Evolutionary conservation across 2,888 invertebrate genomes (phyloP), one percentile per base, ranked within the genome.

Genomic region (Athalia circularis): DNA sequence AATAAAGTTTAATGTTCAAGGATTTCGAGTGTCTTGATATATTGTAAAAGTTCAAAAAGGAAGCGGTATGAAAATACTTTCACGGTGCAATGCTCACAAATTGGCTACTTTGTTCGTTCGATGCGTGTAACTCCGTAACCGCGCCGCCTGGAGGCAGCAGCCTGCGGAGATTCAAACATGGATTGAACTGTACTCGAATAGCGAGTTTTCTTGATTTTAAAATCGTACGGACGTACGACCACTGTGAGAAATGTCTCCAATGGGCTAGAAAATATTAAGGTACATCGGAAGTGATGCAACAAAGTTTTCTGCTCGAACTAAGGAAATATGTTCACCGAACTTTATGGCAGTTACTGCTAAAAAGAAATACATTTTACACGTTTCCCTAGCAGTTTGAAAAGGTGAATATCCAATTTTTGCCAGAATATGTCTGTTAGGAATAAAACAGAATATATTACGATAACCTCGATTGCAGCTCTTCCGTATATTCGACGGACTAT

Each of bases 211-310:
- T 75, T 62, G 75, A 75, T 75, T 75, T 75, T 29, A 64, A 75
- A 75, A 75, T 62, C 75, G 50, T 75, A 62, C 45, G 45, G 54
- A 54, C 54, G 13, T 29, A 29, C 29, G 29, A 29, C 62, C 72
- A 59, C 57, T 59, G 72, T 72, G 72, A 72, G 72, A 59, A 72
- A 72, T 72, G 59, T 72, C 72, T 72, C 72, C 72, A 59, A 59
- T 72, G 59, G 72, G 57, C 72, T 72, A 72, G 72, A 72, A 59
- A 72, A 72, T 72, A 72, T 72, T 59, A 72, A 72, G 72, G 72
- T 72, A 72, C 72, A 72, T 72, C 72, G 72, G 47, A 72, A 72
- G 72, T 72, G 59, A 57, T 59, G 72, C 72, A 47, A 72, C 72
- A 72, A 72, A 72, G 72, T 72, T 72, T 57, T 57, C 57, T 57